Percentiles rank a stretch among this genome's conserved stretches.
These are phyloP conservation scores for Hirtodrosophila duncani DNA, from an alignment of 2,888 invertebrate genomes.

Conservation along the genomic window DNA sequence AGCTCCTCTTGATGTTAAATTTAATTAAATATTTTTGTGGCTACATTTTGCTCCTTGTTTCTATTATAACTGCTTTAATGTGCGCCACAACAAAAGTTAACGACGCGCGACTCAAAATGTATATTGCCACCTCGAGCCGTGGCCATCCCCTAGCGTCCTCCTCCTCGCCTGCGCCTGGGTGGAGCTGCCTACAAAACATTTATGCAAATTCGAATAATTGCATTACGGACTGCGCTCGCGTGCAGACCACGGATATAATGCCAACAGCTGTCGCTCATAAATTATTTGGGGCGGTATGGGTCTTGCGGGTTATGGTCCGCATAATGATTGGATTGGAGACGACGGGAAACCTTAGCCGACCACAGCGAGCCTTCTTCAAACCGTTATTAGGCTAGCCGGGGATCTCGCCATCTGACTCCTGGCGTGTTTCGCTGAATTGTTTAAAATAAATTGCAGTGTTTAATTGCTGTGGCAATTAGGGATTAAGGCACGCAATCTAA, in stretches of 20 bases:
- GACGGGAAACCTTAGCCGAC: too few relatives aligned
- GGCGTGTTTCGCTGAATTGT: conserved; percentile 26
- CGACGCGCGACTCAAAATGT: conserved; percentile 43
- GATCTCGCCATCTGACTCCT: too few relatives aligned
- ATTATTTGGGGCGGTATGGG: conserved; percentile 22
- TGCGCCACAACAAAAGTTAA: conserved; percentile 13
- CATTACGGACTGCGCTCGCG: conserved; percentile 50
- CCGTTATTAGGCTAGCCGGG: too few relatives aligned
- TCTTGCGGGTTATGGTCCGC: conserved; percentile 4
- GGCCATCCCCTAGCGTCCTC: background rate
- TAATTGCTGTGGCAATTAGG: conserved; percentile 61
- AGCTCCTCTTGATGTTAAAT: too few relatives aligned
- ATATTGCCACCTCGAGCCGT: conserved; percentile 15
- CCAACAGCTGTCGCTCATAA: conserved; percentile 26
- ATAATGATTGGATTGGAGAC: too few relatives aligned
- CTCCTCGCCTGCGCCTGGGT: conserved; percentile 10
- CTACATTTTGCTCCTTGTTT: conserved; percentile 16
- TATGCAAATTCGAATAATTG: conserved; percentile 63
- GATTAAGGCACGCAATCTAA: conserved; percentile 43
- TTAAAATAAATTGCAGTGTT: conserved; percentile 54
- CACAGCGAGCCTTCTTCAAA: too few relatives aligned
- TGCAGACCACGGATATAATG: conserved; percentile 20
- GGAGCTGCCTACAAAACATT: conserved; percentile 49
- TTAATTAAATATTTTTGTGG: too few relatives aligned
- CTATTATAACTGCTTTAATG: too few relatives aligned